Evolutionary conservation across 1,140 invertebrate genomes (phyloP).

Genomic region (Halotydeus destructor): DNA sequence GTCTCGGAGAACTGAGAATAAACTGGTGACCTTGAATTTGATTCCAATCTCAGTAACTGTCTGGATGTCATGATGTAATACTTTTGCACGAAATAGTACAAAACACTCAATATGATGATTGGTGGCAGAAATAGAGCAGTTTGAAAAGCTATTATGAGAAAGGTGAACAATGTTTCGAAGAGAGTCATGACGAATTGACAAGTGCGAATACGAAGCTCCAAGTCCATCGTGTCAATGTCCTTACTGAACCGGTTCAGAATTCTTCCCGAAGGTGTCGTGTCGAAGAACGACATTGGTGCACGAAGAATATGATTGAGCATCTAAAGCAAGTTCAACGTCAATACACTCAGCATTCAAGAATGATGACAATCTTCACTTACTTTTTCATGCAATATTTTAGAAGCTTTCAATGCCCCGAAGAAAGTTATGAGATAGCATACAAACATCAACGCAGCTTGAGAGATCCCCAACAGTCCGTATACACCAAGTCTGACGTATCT

Average conservation of each 20-base stretch:
- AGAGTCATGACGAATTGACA: constrained; percentile 30
- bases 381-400: no score
- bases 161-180: constrained; percentile 29
- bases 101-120: constrained; percentile 47
- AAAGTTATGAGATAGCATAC: constrained; percentile 13
- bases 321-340: no score
- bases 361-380: constrained; percentile 4
- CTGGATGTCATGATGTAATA: constrained; percentile 30
- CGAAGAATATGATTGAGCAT: no score
- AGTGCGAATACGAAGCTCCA: no score
- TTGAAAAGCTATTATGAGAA: constrained; percentile 26
- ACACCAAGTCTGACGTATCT: constrained; percentile 50
- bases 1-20: constrained; percentile 30
- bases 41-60: constrained; percentile 31
- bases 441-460: constrained; percentile 35
- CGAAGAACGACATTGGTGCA: constrained; percentile 40
- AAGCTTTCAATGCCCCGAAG: no score
- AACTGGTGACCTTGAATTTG: constrained; percentile 29
- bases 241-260: constrained; percentile 12
- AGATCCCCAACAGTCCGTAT: constrained; percentile 50
- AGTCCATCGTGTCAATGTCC: constrained; percentile 11
- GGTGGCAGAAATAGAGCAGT: constrained; percentile 64
- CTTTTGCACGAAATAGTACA: constrained; percentile 45
- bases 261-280: background rate
- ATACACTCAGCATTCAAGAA: constrained; percentile 15